These are phyloP conservation scores for Teleiodes luculella DNA, from an alignment of 2,888 invertebrate genomes.

Conservation along the genomic window DNA sequence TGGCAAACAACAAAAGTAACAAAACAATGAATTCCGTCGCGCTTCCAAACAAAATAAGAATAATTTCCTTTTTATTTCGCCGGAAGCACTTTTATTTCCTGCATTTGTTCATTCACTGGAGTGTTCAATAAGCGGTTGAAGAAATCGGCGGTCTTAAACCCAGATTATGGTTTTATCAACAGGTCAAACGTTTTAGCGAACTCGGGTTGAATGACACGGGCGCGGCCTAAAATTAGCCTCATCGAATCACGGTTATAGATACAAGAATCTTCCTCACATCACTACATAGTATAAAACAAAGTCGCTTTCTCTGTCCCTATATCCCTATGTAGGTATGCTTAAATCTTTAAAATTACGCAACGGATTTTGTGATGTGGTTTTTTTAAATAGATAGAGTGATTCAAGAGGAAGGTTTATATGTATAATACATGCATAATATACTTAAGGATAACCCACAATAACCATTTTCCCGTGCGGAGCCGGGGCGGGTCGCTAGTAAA, in stretches of 20 bases:
- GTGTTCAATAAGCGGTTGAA: neutral
- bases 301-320: no score
- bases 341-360: no score
- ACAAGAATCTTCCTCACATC: neutral
- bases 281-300: no score
- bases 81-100: neutral
- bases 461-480: no score
- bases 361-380: no score
- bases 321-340: no score
- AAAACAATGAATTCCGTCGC: neutral
- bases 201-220: slow-evolving; percentile 45
- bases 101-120: neutral
- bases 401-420: no score
- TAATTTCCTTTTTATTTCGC: neutral
- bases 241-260: slow-evolving; percentile 33
- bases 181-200: slow-evolving; percentile 50
- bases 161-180: slow-evolving; percentile 50
- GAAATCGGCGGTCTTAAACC: slow-evolving; percentile 35
- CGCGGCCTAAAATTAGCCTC: slow-evolving; percentile 41
- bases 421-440: no score
- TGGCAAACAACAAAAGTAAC: neutral
- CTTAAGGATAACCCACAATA: no score
- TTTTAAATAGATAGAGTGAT: no score
- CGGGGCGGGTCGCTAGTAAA: no score
- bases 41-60: neutral